These are phyloP conservation scores for Aldrovandia affinis DNA, from an alignment of 2,797 vertebrate genomes.

Conservation along the genomic window DNA sequence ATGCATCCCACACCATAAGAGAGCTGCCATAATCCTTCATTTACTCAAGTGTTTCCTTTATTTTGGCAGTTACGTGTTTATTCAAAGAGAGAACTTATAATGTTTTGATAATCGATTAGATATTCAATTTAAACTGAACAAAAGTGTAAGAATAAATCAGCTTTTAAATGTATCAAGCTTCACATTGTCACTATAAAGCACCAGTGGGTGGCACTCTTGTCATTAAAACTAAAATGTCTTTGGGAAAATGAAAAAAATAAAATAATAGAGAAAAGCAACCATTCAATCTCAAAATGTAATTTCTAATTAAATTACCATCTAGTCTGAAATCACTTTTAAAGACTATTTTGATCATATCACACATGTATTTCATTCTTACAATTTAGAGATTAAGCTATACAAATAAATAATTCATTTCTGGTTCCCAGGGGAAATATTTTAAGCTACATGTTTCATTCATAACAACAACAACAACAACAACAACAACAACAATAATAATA, in stretches of 20 bases:
- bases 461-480: no score
- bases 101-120: neutral
- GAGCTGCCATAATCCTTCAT: no score
- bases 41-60: no score
- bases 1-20: no score
- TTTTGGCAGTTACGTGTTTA: no score
- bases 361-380: neutral
- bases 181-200: neutral
- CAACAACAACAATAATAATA: no score
- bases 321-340: neutral
- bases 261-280: neutral
- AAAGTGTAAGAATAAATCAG: neutral
- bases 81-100: no score
- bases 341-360: neutral
- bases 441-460: no score
- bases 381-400: no score
- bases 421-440: no score
- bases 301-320: neutral
- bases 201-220: conserved; percentile 9
- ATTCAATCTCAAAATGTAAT: neutral
- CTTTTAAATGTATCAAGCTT: neutral
- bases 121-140: neutral
- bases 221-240: neutral
- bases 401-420: no score
- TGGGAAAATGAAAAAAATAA: neutral